phyloP scores from a whole-genome alignment of 2,797 vertebrate species.

The Melanotaenia boesemani region DNA sequence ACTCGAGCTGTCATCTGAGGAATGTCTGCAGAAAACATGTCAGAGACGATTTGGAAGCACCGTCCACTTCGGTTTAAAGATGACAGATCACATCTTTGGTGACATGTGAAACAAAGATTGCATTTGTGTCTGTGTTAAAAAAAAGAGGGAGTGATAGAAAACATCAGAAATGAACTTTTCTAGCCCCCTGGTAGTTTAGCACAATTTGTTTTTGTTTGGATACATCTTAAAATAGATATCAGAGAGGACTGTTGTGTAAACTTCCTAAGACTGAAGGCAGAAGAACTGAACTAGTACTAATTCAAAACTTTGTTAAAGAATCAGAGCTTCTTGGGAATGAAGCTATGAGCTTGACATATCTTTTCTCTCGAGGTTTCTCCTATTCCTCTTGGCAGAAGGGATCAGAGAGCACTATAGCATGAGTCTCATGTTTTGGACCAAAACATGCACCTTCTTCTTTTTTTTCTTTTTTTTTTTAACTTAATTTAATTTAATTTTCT shows the following conservation, averaged over 20 bases:
- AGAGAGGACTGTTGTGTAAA: not conserved
- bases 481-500: no score
- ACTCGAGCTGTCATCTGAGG: conserved; percentile 47
- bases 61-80: conserved; percentile 63
- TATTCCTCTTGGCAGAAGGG: not conserved
- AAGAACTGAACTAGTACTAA: not conserved
- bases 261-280: not conserved
- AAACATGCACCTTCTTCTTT: no score
- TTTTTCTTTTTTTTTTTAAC: no score
- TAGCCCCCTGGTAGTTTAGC: not conserved
- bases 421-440: not conserved
- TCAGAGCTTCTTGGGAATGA: conserved; percentile 3
- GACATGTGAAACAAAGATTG: no score
- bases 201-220: not conserved
- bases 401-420: not conserved
- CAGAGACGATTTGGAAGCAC: conserved; percentile 65
- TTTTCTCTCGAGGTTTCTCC: not conserved
- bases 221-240: not conserved
- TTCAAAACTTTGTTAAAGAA: not conserved
- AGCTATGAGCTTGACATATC: not conserved
- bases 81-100: conserved; percentile 60
- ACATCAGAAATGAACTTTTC: not conserved
- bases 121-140: conserved; percentile 45
- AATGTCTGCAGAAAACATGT: conserved; percentile 66
- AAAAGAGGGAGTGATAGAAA: not conserved